Conservation (phyloP, 1,140 invertebrate genomes). For the Heliconius hewitsoni region DNA sequence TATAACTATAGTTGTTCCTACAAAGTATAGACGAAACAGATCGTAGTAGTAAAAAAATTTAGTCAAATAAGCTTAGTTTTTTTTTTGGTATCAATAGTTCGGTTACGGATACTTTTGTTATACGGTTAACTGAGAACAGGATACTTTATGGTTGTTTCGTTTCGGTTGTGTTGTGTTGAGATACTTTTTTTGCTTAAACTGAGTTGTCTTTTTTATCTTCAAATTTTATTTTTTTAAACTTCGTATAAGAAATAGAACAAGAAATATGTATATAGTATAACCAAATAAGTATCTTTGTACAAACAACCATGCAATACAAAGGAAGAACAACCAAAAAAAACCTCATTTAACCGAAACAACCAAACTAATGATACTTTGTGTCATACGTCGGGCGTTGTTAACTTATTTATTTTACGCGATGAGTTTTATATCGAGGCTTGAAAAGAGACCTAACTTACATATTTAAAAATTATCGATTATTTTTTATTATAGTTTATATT, state of each 20-base stretch:
- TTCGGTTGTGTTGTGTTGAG: not conserved
- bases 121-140: constrained; percentile 7
- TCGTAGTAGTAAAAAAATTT: constrained; percentile 58
- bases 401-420: constrained; percentile 72
- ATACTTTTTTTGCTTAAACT: not conserved
- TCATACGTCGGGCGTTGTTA: constrained; percentile 65
- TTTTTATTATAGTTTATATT: not conserved
- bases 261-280: not conserved
- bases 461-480: too few relatives aligned
- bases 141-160: constrained; percentile 9
- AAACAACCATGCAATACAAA: not conserved
- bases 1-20: constrained; percentile 52
- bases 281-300: not conserved
- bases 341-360: constrained; percentile 2
- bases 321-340: not conserved
- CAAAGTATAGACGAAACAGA: constrained; percentile 47
- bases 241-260: too few relatives aligned
- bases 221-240: too few relatives aligned
- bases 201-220: not conserved
- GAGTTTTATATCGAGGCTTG: constrained; percentile 40
- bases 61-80: constrained; percentile 55
- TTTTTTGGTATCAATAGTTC: constrained; percentile 17
- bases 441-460: constrained; percentile 1
- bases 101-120: constrained; percentile 19
- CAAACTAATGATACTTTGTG: constrained; percentile 48